Conservation (phyloP, 1,140 invertebrate species). For the Diachasmimorpha longicaudata region DNA sequence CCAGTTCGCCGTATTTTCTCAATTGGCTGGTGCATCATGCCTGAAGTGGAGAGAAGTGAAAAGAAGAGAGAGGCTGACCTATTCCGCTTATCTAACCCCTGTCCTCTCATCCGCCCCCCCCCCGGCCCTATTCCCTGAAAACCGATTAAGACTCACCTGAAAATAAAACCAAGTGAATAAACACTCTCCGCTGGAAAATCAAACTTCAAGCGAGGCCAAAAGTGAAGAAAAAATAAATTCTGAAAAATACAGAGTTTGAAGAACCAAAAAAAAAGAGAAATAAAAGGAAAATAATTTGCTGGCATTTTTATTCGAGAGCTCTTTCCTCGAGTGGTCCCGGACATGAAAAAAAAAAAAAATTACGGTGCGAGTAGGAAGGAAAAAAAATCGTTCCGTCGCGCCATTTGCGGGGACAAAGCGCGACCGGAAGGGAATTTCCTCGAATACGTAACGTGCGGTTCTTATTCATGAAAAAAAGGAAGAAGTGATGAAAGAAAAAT, state of each 20-base stretch:
- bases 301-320: slow-evolving; percentile 17
- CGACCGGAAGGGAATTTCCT: slow-evolving; percentile 13
- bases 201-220: background rate
- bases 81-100: background rate
- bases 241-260: background rate
- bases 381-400: slow-evolving; percentile 2
- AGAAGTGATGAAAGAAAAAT: background rate
- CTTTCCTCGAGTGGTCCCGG: background rate
- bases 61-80: background rate
- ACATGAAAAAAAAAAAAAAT: slow-evolving; percentile 12
- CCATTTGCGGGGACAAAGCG: slow-evolving; percentile 9
- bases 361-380: background rate
- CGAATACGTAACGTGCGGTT: slow-evolving; percentile 13
- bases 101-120: background rate
- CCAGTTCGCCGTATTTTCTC: slow-evolving; percentile 21
- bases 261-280: background rate
- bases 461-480: slow-evolving; percentile 17
- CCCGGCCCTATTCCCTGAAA: too few relatives aligned
- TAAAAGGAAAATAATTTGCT: slow-evolving; percentile 8
- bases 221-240: background rate
- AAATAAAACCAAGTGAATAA: background rate
- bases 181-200: background rate
- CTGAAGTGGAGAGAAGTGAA: background rate
- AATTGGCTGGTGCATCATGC: slow-evolving; percentile 48
- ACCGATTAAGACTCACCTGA: background rate